Conservation (phyloP, 2,797 vertebrate species). For the Amazona finschi region DNA sequence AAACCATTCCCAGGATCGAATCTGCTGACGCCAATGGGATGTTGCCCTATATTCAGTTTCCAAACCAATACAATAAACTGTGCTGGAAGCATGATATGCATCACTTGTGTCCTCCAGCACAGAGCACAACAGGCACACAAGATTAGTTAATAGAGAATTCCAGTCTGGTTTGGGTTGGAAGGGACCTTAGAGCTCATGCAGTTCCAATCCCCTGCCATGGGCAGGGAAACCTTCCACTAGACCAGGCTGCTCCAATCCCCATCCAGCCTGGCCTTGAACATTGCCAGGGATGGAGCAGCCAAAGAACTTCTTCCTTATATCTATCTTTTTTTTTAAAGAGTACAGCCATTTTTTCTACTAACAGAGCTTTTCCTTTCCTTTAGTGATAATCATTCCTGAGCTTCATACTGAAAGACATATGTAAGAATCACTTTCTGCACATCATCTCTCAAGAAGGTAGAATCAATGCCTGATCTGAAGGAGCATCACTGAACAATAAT, state of each 20-base stretch:
- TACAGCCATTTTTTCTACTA: background rate
- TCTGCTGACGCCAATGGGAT: rapidly evolving
- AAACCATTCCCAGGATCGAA: background rate
- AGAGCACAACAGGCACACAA: background rate
- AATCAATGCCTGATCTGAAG: background rate
- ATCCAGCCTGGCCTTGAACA: background rate
- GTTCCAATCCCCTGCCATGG: background rate
- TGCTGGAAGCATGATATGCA: background rate
- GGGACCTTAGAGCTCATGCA: background rate
- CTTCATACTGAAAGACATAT: background rate
- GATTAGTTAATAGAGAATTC: background rate
- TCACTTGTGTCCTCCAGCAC: rapidly evolving
- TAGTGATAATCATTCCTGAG: background rate
- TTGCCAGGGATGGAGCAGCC: background rate
- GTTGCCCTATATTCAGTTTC: background rate
- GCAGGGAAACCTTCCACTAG: background rate
- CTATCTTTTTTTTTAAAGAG: background rate
- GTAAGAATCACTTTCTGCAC: background rate
- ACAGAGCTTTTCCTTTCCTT: background rate
- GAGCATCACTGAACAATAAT: background rate
- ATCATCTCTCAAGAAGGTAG: background rate
- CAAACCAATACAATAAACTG: background rate
- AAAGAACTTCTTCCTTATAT: background rate
- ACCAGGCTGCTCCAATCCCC: background rate
- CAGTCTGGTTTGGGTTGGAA: background rate